Conservation (phyloP, 2,888 invertebrate genomes). For the Dexiosoma caninum region DNA sequence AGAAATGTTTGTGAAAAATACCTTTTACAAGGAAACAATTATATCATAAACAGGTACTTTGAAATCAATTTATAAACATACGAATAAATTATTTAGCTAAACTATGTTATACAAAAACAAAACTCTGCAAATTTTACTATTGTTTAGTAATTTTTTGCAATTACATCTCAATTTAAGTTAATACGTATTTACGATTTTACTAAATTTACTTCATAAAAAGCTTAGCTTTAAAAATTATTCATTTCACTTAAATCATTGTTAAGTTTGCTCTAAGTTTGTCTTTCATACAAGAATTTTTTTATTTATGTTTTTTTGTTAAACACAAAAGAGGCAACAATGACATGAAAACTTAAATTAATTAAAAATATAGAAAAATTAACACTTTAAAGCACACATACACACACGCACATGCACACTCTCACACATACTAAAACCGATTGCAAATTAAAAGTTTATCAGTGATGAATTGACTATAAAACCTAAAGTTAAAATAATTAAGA, state of each 20-base stretch:
- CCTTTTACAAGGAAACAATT: too few species aligned
- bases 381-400: too few species aligned
- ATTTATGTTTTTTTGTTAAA: conserved; percentile 1
- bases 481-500: conserved; percentile 56
- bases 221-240: conserved; percentile 36
- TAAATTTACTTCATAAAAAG: conserved; percentile 31
- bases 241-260: background rate
- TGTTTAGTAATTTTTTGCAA: background rate
- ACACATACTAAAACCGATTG: too few species aligned
- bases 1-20: too few species aligned
- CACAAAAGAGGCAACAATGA: conserved; percentile 35
- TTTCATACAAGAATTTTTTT: conserved; percentile 1
- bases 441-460: conserved; percentile 39
- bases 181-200: background rate
- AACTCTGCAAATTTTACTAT: background rate
- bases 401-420: too few species aligned
- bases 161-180: background rate
- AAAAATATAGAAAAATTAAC: too few species aligned
- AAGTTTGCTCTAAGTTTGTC: background rate
- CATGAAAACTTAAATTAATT: background rate
- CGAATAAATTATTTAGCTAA: background rate
- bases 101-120: background rate
- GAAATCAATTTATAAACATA: background rate
- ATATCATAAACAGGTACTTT: conserved; percentile 24
- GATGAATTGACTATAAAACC: conserved; percentile 52